Evolutionary conservation across 2,888 invertebrate species (phyloP).

Genomic region (Liodrosophila aerea): DNA sequence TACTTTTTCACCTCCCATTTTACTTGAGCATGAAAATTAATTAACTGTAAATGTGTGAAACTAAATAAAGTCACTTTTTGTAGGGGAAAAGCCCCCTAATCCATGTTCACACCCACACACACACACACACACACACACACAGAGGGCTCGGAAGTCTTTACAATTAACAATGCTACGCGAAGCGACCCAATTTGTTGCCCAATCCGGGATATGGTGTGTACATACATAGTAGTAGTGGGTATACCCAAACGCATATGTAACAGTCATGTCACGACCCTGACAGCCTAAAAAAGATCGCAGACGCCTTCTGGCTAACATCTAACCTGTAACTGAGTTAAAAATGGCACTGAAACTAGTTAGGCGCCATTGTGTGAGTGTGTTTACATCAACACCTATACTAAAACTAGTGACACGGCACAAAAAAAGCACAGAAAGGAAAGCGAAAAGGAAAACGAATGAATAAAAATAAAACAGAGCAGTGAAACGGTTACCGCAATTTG

Average conservation of each 20-base stretch:
- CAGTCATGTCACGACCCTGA: constrained; percentile 45
- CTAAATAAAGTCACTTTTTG: constrained; percentile 64
- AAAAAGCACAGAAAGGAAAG: constrained; percentile 7
- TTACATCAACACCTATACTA: constrained; percentile 69
- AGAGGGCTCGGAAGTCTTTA: constrained; percentile 35
- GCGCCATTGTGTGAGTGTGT: constrained; percentile 36
- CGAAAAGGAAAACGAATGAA: constrained; percentile 9
- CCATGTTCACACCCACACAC: constrained; percentile 7
- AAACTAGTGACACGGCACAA: constrained; percentile 32
- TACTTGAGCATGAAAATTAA: constrained; percentile 51
- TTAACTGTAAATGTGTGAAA: constrained; percentile 65
- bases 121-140: neutral
- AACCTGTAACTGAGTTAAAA: constrained; percentile 39
- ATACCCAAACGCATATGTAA: constrained; percentile 35
- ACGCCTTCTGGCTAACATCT: constrained; percentile 40
- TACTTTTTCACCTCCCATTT: neutral
- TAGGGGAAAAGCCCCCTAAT: constrained; percentile 27
- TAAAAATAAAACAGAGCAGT: constrained; percentile 24
- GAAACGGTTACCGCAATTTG: constrained; percentile 71
- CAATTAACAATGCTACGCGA: constrained; percentile 62
- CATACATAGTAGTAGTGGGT: neutral
- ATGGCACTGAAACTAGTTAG: constrained; percentile 26
- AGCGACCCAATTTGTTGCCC: constrained; percentile 30
- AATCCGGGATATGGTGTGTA: constrained; percentile 6
- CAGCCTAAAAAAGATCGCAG: constrained; percentile 33